Evolutionary conservation across 92 coral and sea anemone genomes (phyloP), one percentile per base, ranked within the genome.

Genomic region (Palythoa grandiflora): DNA sequence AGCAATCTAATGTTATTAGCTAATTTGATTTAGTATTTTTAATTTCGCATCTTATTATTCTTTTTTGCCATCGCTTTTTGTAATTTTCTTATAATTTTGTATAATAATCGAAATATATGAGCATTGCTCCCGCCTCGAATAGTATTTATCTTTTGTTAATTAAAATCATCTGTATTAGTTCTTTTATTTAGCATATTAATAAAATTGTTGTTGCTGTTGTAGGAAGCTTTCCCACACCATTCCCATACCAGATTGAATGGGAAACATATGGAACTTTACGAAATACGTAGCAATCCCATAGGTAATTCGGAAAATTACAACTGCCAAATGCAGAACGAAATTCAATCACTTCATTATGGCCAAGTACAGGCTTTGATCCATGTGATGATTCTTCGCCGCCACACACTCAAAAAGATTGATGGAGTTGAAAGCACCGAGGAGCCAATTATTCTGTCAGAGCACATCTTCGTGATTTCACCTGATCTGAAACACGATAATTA

Each of bases 401-500:
- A 48, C 48, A 60, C 59, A 47, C 79, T 75, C 59, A 20, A 48
- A 75, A 36, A 74, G 59, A 71, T 71, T 36, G 76, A 71, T 39
- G 77, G 77, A 72, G 52, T 72, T 40, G 11, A 73, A 73, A 39
- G 5, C 78, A 73, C 78, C 6, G 60, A 47, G 39, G 85, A 51
- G 19, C 79, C 37, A 12, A 61, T 40, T 11, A 35, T 52, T 47
- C 39, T 10, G 16, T 68, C 87, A 48, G 91, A 81, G 77, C 91
- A 88, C 40, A 39, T 73, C 59, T 88, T 88, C 20, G 77, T 88
- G 15, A 81, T 81, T 47, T 80, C 81, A 15, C 83, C 83, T 11
- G 87, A 88, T 78, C 57, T 68, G 2, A 84, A 63, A 47, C 92
- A 89, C 48, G 89, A 84, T 59, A 65, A 84, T 21, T 75, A 88